Conservation (phyloP, 2,888 invertebrate species). For the Taenaris catops region DNA sequence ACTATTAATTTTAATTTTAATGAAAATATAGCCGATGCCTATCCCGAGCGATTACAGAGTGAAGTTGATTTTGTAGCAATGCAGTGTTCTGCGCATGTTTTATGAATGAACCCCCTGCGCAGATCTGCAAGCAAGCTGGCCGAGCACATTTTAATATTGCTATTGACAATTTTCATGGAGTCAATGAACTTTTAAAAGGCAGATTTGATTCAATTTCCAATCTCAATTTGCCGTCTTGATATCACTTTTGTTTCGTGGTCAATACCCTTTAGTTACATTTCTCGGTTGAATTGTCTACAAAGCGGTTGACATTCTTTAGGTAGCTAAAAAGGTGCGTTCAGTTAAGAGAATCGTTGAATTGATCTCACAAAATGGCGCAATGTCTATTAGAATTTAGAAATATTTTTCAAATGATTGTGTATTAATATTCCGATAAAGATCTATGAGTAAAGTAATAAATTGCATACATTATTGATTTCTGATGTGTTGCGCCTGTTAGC, state of each 20-base stretch:
- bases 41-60: slow-evolving; percentile 43
- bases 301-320: slow-evolving; percentile 22
- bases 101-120: slow-evolving; percentile 56
- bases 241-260: slow-evolving; percentile 19
- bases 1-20: slow-evolving; percentile 41
- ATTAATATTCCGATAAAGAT: too few relatives aligned
- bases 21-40: slow-evolving; percentile 47
- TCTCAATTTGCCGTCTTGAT: slow-evolving; percentile 10
- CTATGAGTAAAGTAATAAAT: too few relatives aligned
- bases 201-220: slow-evolving; percentile 17
- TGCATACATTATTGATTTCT: too few relatives aligned
- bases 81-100: slow-evolving; percentile 74
- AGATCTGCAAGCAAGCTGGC: slow-evolving; percentile 41
- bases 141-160: slow-evolving; percentile 50
- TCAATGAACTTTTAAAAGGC: slow-evolving; percentile 49
- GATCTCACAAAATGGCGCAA: too few relatives aligned
- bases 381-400: background rate
- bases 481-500: background rate
- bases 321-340: slow-evolving; percentile 23
- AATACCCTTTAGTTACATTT: slow-evolving; percentile 18
- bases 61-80: slow-evolving; percentile 73
- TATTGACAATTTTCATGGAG: slow-evolving; percentile 59
- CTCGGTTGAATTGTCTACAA: slow-evolving; percentile 18
- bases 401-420: too few relatives aligned
- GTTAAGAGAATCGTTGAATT: slow-evolving; percentile 5